These are phyloP conservation scores for Lymantria monacha DNA, from an alignment of 2,888 invertebrate genomes.

Conservation along the genomic window DNA sequence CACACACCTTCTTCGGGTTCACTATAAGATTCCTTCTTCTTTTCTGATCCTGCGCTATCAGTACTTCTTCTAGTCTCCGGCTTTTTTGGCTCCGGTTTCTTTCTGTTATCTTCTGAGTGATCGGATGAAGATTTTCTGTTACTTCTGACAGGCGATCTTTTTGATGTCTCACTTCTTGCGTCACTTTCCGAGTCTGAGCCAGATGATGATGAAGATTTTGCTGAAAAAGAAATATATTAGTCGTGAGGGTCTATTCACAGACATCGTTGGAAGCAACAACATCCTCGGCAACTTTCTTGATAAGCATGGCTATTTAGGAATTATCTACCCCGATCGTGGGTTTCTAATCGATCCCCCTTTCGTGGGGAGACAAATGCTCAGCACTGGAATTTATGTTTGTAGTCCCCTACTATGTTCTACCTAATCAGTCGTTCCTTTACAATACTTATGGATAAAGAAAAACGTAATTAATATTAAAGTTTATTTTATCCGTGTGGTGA, in stretches of 20 bases:
- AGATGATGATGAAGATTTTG: slow-evolving; percentile 73
- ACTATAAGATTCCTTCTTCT: slow-evolving; percentile 82
- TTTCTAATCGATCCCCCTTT: no score
- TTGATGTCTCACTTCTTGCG: slow-evolving; percentile 59
- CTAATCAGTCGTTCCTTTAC: no score
- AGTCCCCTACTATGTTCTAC: no score
- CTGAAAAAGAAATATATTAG: slow-evolving; percentile 29
- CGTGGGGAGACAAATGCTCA: no score
- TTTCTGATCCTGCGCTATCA: slow-evolving; percentile 57
- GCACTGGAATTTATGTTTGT: no score
- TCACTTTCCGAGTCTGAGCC: slow-evolving; percentile 77
- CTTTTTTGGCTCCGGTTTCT: slow-evolving; percentile 63
- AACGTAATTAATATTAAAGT: no score
- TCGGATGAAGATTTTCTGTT: slow-evolving; percentile 61
- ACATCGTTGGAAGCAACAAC: no score
- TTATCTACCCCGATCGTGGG: no score
- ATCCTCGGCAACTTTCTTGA: no score
- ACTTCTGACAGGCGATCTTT: slow-evolving; percentile 63
- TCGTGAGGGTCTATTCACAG: background rate
- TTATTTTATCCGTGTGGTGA: no score
- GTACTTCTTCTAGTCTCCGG: slow-evolving; percentile 66
- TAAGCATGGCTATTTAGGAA: no score
- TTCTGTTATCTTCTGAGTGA: slow-evolving; percentile 58
- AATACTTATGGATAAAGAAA: no score
- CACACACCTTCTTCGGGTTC: slow-evolving; percentile 90